Evolutionary conservation across 2,113 vertebrate species (phyloP).

Genomic region (Corythoichthys haematopterus): DNA sequence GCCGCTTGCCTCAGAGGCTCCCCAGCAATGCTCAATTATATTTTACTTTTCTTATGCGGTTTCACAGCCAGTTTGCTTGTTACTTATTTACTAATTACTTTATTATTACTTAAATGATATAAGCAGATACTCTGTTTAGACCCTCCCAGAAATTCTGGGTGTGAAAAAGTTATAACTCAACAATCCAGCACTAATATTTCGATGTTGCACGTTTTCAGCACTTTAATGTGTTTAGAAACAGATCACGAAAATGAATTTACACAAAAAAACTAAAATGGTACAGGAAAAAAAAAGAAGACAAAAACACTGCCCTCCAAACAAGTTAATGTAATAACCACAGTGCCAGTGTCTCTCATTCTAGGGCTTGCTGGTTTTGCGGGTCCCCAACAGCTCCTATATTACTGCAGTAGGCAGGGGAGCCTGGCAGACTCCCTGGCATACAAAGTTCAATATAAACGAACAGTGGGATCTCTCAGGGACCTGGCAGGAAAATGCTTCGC

Average conservation of each 20-base stretch:
- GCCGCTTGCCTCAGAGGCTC: too few relatives aligned
- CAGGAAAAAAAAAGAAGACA: constrained; percentile 15
- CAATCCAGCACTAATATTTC: too few relatives aligned
- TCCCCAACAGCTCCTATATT: constrained; percentile 91
- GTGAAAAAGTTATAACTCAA: too few relatives aligned
- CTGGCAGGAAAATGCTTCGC: constrained; percentile 96
- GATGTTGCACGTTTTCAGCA: too few relatives aligned
- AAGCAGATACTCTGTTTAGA: too few relatives aligned
- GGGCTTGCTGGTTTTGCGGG: constrained; percentile 84
- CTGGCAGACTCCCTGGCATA: constrained; percentile 81
- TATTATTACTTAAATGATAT: too few relatives aligned
- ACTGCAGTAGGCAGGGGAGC: constrained; percentile 89
- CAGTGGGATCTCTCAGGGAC: constrained; percentile 84
- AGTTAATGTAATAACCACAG: constrained; percentile 89
- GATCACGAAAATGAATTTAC: constrained; percentile 14
- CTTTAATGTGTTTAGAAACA: too few relatives aligned
- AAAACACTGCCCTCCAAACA: constrained; percentile 9
- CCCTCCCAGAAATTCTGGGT: too few relatives aligned
- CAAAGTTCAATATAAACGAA: constrained; percentile 96
- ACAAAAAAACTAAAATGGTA: constrained; percentile 14
- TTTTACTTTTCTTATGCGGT: too few relatives aligned
- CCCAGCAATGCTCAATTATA: too few relatives aligned
- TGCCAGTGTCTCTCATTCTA: constrained; percentile 76
- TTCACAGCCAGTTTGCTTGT: too few relatives aligned
- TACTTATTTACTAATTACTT: too few relatives aligned